phyloP scores from a whole-genome alignment of 1,140 invertebrate genomes.

The Andricus grossulariae region DNA sequence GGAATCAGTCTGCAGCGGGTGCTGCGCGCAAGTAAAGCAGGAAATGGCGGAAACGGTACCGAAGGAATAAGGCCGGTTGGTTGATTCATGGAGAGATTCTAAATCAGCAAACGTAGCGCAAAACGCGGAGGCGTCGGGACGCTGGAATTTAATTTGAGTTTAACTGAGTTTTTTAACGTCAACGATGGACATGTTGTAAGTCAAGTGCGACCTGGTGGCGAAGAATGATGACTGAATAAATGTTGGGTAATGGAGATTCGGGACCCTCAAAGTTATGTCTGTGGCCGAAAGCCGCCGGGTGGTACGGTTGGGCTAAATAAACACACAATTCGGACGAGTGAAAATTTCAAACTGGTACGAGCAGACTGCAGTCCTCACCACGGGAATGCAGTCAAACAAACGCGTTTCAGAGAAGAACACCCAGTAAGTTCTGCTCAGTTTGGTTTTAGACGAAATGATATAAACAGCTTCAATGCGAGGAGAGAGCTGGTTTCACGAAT shows the following conservation, averaged over 20 bases:
- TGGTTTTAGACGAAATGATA: background rate
- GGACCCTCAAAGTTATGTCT: slow-evolving; percentile 23
- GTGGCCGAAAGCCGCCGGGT: slow-evolving; percentile 14
- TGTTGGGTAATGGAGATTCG: slow-evolving; percentile 17
- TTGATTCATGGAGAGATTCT: slow-evolving; percentile 19
- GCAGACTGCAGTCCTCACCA: background rate
- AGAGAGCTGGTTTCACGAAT: too few relatives aligned
- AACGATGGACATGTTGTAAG: slow-evolving; percentile 17
- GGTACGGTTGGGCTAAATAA: slow-evolving; percentile 19
- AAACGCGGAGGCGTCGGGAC: background rate
- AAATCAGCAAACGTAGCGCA: slow-evolving; percentile 20
- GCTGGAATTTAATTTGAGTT: slow-evolving; percentile 26
- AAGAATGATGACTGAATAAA: slow-evolving; percentile 1
- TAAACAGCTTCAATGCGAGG: background rate
- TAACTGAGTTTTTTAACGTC: slow-evolving; percentile 29
- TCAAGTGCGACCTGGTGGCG: slow-evolving; percentile 1
- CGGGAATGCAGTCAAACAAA: background rate
- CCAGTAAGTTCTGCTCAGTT: background rate
- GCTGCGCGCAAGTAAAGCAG: slow-evolving; percentile 26
- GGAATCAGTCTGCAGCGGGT: background rate
- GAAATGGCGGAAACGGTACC: slow-evolving; percentile 19
- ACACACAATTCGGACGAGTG: slow-evolving; percentile 16
- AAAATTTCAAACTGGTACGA: background rate
- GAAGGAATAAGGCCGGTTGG: slow-evolving; percentile 23
- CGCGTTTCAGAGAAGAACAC: slow-evolving; percentile 17